phyloP scores from a whole-genome alignment of 2,113 vertebrate species.

The Typhlomys cinereus region DNA sequence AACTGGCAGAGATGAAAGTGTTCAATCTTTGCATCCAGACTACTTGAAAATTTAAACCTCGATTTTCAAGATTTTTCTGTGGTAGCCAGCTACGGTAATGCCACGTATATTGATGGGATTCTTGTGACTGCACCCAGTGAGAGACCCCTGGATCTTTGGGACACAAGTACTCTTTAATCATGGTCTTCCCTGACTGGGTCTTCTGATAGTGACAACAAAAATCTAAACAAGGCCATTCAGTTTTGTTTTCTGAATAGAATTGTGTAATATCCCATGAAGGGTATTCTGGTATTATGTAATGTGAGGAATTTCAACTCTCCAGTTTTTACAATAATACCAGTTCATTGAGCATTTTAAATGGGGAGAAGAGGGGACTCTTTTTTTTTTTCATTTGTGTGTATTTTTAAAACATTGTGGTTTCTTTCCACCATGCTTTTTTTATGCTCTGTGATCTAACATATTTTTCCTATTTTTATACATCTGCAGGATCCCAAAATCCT shows the following conservation, averaged over 20 bases:
- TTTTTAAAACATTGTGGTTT: conserved; percentile 8
- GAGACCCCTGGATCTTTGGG: background rate
- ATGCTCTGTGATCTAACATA: conserved; percentile 35
- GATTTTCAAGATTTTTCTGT: background rate
- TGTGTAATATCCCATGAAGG: background rate
- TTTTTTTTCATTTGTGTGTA: background rate
- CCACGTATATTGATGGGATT: background rate
- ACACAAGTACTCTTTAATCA: background rate
- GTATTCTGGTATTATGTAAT: background rate
- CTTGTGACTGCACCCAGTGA: background rate
- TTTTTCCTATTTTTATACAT: conserved; percentile 58
- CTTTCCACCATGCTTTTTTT: background rate
- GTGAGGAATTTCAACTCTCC: background rate
- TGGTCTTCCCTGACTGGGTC: background rate
- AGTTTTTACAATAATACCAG: background rate
- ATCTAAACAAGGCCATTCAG: background rate
- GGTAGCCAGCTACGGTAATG: background rate
- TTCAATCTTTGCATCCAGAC: background rate
- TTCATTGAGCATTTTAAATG: background rate
- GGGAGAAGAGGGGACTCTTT: background rate
- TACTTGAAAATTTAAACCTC: background rate
- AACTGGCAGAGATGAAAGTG: background rate
- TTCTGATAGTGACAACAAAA: background rate
- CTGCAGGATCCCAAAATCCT: conserved; percentile 96
- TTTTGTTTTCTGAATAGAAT: background rate